These are phyloP conservation scores for Tiaroga cobitis DNA, from an alignment of 2,797 vertebrate genomes.

Conservation along the genomic window DNA sequence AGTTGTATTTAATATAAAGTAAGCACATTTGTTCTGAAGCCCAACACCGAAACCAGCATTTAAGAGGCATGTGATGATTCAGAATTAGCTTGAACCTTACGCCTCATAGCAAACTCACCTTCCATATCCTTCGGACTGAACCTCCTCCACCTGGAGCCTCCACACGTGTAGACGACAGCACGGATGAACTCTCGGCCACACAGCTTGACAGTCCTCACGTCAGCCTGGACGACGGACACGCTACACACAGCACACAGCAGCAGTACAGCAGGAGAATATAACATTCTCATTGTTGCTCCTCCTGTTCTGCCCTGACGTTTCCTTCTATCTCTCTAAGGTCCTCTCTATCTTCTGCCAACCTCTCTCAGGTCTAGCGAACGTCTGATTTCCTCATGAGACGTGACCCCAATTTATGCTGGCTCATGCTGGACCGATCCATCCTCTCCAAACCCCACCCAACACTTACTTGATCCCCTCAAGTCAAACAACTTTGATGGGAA, in stretches of 20 bases:
- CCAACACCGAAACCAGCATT: neutral
- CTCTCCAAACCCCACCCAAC: constrained; percentile 46
- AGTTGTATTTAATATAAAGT: neutral
- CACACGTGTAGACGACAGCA: constrained; percentile 83
- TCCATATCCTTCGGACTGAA: constrained; percentile 68
- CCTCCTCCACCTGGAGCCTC: constrained; percentile 84
- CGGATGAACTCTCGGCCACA: constrained; percentile 81
- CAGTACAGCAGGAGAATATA: constrained; percentile 56
- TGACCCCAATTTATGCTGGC: constrained; percentile 66
- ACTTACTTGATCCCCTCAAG: constrained; percentile 37
- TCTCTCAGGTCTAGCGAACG: constrained; percentile 5
- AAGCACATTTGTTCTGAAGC: neutral
- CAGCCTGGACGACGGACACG: constrained; percentile 63
- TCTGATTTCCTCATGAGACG: constrained; percentile 38
- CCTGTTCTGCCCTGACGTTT: constrained; percentile 1
- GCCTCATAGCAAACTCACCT: constrained; percentile 66
- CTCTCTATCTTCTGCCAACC: neutral
- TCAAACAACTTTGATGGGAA: constrained; percentile 60
- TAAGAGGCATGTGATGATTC: neutral
- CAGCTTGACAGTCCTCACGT: constrained; percentile 76
- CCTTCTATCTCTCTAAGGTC: constrained; percentile 22
- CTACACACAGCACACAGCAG: constrained; percentile 69
- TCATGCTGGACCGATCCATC: constrained; percentile 23
- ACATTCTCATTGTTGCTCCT: constrained; percentile 67
- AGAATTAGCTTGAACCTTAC: neutral